Conservation (phyloP, 2,888 invertebrate species). For the Hirtodrosophila alboralis region DNA sequence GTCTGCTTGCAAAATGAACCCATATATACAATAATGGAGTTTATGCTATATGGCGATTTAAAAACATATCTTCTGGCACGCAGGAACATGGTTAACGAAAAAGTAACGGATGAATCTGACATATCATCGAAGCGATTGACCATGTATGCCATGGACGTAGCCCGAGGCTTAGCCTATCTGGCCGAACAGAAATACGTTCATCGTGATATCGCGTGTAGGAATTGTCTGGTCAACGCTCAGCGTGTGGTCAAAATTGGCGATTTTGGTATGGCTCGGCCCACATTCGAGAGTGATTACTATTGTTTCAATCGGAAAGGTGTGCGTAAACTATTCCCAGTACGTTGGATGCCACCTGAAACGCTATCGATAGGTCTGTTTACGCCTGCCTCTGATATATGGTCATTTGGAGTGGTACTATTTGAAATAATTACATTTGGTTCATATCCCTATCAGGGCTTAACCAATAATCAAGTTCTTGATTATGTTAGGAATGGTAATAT, state of each 20-base stretch:
- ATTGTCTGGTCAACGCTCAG: constrained; percentile 91
- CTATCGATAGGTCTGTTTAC: constrained; percentile 92
- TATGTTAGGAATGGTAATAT: constrained; percentile 91
- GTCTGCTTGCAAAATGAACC: constrained; percentile 95
- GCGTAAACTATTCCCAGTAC: constrained; percentile 88
- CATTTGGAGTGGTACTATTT: constrained; percentile 93
- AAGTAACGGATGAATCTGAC: constrained; percentile 87
- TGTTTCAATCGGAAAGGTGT: constrained; percentile 94
- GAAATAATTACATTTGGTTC: constrained; percentile 96
- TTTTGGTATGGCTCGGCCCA: constrained; percentile 96
- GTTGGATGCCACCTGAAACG: constrained; percentile 97
- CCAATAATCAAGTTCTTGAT: constrained; percentile 93
- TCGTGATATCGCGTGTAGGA: constrained; percentile 92
- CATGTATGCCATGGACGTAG: constrained; percentile 94
- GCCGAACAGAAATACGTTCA: constrained; percentile 94
- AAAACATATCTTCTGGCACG: constrained; percentile 94
- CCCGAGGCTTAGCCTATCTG: constrained; percentile 93
- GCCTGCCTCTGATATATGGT: constrained; percentile 95
- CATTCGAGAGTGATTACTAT: constrained; percentile 95
- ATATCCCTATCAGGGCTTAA: constrained; percentile 94
- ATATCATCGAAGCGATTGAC: constrained; percentile 92
- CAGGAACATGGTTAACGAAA: constrained; percentile 90
- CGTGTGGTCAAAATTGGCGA: constrained; percentile 91
- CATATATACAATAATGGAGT: constrained; percentile 96
- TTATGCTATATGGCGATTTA: constrained; percentile 96